phyloP scores from a whole-genome alignment of 2,113 vertebrate genomes.

The Alexandromys fortis region DNA sequence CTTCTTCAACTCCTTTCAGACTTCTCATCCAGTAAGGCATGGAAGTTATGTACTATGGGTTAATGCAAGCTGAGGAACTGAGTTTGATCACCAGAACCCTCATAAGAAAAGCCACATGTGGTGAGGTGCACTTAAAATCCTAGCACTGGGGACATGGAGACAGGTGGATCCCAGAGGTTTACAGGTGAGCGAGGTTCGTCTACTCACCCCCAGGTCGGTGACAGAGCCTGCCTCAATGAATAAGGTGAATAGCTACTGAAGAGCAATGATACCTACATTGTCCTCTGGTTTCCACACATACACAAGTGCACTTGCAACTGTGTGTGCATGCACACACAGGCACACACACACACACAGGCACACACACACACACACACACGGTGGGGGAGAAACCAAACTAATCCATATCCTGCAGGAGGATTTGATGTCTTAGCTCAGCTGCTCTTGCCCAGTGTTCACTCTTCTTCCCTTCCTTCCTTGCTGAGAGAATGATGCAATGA shows the following conservation, averaged over 20 bases:
- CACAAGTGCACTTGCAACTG: neutral
- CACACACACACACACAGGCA: neutral
- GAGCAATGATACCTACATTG: too few relatives aligned
- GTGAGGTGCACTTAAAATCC: neutral
- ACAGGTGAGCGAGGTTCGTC: neutral
- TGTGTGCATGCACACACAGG: too few relatives aligned
- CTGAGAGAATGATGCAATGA: neutral
- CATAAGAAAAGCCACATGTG: neutral
- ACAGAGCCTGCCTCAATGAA: neutral
- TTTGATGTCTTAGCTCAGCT: neutral
- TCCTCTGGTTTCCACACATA: too few relatives aligned
- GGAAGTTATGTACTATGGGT: neutral
- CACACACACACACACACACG: neutral
- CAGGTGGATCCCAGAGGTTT: neutral
- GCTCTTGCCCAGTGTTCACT: neutral
- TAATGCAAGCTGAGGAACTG: neutral
- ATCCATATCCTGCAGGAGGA: neutral
- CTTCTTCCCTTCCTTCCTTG: neutral
- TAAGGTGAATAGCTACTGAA: neutral
- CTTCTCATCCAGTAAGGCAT: neutral
- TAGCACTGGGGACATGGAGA: neutral
- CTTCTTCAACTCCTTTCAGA: conserved; percentile 19
- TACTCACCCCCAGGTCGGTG: neutral
- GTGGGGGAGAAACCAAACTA: neutral
- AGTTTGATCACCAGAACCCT: neutral